phyloP scores from a whole-genome alignment of 2,113 vertebrate genomes.

The Lophius piscatorius region DNA sequence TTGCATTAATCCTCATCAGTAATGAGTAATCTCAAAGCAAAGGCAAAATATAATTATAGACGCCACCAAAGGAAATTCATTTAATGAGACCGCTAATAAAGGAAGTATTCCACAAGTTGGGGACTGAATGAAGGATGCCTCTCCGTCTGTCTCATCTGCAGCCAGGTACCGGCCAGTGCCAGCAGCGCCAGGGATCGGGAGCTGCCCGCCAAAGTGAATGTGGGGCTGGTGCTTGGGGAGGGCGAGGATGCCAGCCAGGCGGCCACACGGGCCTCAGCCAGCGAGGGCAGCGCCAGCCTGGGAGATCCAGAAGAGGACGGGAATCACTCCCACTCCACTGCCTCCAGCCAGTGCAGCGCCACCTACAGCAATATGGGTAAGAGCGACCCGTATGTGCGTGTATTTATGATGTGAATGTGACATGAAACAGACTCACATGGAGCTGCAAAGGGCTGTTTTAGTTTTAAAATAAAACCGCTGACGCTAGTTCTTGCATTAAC shows the following conservation, averaged over 20 bases:
- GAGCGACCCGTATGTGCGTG: conserved; percentile 12
- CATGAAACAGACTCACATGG: no score
- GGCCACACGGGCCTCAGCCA: conserved; percentile 56
- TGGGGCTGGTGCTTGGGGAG: conserved; percentile 56
- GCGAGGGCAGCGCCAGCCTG: conserved; percentile 62
- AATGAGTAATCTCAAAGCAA: background rate
- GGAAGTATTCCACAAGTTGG: conserved; percentile 6
- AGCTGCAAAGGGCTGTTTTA: background rate
- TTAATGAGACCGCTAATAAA: background rate
- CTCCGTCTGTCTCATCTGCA: conserved; percentile 65
- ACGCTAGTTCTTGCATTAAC: no score
- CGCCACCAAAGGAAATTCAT: background rate
- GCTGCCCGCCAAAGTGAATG: conserved; percentile 72
- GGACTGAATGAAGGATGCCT: background rate
- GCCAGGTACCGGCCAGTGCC: conserved; percentile 82
- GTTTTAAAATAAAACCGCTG: no score
- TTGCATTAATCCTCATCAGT: background rate
- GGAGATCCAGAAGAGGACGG: conserved; percentile 79
- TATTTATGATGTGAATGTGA: background rate
- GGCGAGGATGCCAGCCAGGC: conserved; percentile 55
- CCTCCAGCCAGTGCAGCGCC: conserved; percentile 87
- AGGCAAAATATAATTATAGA: background rate
- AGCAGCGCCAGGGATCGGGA: conserved; percentile 65
- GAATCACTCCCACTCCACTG: conserved; percentile 78
- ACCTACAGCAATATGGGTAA: conserved; percentile 96